Base-by-base conservation (phyloP, 2,797 vertebrate genomes). In the Nothura maculosa region DNA sequence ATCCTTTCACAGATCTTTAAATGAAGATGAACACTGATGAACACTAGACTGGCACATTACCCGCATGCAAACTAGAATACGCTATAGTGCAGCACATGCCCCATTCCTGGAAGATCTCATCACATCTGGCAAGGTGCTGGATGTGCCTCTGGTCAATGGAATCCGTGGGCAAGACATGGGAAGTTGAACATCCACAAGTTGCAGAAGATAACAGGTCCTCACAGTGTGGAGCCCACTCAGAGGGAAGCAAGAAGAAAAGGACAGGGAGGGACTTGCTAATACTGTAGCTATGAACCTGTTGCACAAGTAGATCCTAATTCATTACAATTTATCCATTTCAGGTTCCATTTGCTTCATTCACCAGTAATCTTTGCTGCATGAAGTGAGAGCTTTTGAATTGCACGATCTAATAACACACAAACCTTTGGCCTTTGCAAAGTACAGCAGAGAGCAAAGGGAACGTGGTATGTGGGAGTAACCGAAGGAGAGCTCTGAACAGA, bases 401-500 rank as follows among this genome's bases (percentile, higher is more conserved):
- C 8, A 36, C 9, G 11, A 70, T 21, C 10, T 32, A 62, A 50
- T n/a, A 66, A 12, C 13, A 38, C 12, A 64, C 0, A 2, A 87
- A 76, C 30, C 21, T 66, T 66, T 73, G 83, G 12, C 38, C 25
- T 92, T 63, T 74, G 25, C 11, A 78, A 89, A 89, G 75, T 30
- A 43, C 6, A 55, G 20, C 24, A 13, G 6, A 1, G 34, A 64
- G 70, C 27, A 47, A 72, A 69, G 75, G 40, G 18, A 83, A 47
- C 20, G 38, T 48, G 3, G 0, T 5, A n/a, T 4, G 13, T 34
- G 10, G 28, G 52, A 67, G 24, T 5, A 94, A 30, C 32, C 67
- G 10, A 74, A 47, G 15, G 43, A 76, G 11, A 50, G 17, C 63
- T 18, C 78, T 22, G 30, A 83, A 28, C 47, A 74, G 10, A 63